Evolutionary conservation across 2,888 invertebrate species (phyloP).

Genomic region (Lycophotia porphyrea): DNA sequence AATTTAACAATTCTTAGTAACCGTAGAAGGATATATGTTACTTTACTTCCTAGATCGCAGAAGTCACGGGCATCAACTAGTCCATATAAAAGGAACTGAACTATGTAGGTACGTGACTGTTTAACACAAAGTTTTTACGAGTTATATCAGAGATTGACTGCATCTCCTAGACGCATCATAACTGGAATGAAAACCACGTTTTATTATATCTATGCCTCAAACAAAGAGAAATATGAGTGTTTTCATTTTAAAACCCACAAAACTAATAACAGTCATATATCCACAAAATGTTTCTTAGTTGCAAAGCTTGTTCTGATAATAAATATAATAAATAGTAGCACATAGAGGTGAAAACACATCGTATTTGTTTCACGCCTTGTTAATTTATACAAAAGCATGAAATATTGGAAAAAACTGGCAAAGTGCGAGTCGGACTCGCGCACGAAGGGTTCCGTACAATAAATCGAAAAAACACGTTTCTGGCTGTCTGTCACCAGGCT

Average conservation of each 20-base stretch:
- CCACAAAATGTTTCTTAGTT: slow-evolving; percentile 1
- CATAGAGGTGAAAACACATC: background rate
- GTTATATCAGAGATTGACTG: slow-evolving; percentile 6
- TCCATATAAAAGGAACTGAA: background rate
- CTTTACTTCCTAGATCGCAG: background rate
- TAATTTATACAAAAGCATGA: background rate
- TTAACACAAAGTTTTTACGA: background rate
- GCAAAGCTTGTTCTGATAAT: slow-evolving; percentile 5
- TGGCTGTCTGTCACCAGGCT: no score
- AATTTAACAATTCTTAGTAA: background rate
- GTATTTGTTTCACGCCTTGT: background rate
- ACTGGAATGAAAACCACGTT: slow-evolving; percentile 5
- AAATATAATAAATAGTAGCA: background rate
- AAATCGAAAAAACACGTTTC: no score
- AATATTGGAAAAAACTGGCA: slow-evolving; percentile 4
- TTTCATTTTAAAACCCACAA: slow-evolving; percentile 13
- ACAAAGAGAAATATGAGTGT: slow-evolving; percentile 17
- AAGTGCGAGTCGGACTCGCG: no score
- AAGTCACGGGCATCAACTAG: background rate
- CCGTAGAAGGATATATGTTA: background rate
- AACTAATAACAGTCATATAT: slow-evolving; percentile 15
- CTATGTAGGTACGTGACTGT: background rate
- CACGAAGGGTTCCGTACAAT: no score
- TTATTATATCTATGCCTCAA: slow-evolving; percentile 4
- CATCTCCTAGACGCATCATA: background rate